Base-by-base conservation (phyloP, 30 jellyfish, hydroid and myxozoan species). In the Mastigias papua region DNA sequence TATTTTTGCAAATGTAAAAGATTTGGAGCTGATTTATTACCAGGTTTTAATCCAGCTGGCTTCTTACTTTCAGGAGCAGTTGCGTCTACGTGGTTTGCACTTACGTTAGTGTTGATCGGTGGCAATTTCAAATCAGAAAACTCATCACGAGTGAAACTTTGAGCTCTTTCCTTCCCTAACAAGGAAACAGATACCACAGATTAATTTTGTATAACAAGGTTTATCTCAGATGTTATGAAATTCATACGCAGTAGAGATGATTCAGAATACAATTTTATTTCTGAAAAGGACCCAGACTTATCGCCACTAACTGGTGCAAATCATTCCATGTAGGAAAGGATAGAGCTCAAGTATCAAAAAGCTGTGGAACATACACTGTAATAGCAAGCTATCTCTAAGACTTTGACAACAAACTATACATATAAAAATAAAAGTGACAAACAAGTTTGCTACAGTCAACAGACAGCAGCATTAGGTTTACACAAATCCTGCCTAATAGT, bases 131-230 rank as follows among this genome's bases (percentile, higher is more conserved):
- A 7, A n/a, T 72, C 26, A 5, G 85, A 64, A 27, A 42, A 27
- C 23, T 63, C 23, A 4, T 63, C 74, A 25, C 21, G 37, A 3
- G 74, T 25, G 26, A 9, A 3, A 19, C 46, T 22, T 22, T 48
- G 71, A 85, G 94, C 94, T 85, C 82, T 73, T 30, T 85, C 94
- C 88, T 77, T 28, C 66, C 85, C 94, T 85, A 73, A 58, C 93
- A 84, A 84, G 76, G 83, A 73, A 73, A 72, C 80, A 85, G 67
- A 85, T 2, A 46, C 34, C 29, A 31, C 42, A 37, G 1, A 27
- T 76, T 76, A 76, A 75, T 51, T 76, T 73, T 15, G 54, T 15
- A 2, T 68, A 10, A 27, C 79, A 23, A 10, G 35, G 23, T 19
- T 21, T 10, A 15, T 23, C 10, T 0, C 35, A 25, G 25, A 65